Evolutionary conservation across 2,888 invertebrate genomes (phyloP), one percentile per base, ranked within the genome.

Genomic region (Sturmia bella): DNA sequence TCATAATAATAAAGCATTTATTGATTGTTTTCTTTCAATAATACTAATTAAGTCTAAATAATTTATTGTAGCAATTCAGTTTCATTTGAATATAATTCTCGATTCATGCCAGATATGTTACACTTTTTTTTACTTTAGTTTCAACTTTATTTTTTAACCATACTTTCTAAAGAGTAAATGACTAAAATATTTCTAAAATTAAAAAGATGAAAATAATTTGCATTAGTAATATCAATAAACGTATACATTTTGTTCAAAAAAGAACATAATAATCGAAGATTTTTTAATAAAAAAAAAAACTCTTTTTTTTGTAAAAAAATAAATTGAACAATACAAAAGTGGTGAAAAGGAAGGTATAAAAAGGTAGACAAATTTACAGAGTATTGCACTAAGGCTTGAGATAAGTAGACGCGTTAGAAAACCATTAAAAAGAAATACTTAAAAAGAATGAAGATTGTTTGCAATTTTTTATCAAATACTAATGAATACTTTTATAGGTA

Each of bases 401-500:
- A 50, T 56, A 32, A 4, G 27, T 27, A 45, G 68, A 64, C 2
- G 37, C 48, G 19, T n/a, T 13, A 13, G 21, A 59, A 21, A 24
- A 9, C 11, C 19, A 39, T 1, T 37, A 12, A 5, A 13, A 19
- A 13, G 6, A 63, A 17, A 41, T 13, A n/a, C 32, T n/a, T 48
- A 27, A 24, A 12, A 56, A 0, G 13, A 52, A 17, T 32, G 9
- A 27, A 19, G 27, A 48, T 15, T 43, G 13, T 48, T 66, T 45
- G n/a, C 7, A 32, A 32, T 15, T 45, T 75, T 52, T 32, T 59
- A 66, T 50, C 57, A 70, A 78, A 78, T 72, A 75, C 70, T 82
- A 70, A 64, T 78, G 84, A 87, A 87, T 87, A 87, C 87, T 87
- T 86, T 87, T 80, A 84, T 86, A 86, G 87, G 87, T 86, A 87